Evolutionary conservation across 2,797 vertebrate species (phyloP).

Genomic region (Tiaroga cobitis): DNA sequence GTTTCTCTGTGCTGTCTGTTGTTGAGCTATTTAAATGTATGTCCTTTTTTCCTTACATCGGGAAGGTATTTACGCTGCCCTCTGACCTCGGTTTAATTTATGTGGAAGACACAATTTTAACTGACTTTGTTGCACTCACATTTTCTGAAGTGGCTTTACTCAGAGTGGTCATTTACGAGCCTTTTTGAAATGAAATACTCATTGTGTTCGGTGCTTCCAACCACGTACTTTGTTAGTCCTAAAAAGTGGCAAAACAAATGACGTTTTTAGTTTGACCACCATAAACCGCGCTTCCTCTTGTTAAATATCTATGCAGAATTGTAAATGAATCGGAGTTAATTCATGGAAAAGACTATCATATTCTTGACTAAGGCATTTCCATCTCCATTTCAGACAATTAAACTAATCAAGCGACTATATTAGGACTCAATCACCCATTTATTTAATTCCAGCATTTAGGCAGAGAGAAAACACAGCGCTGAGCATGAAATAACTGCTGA

Average conservation of each 20-base stretch:
- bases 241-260: not conserved
- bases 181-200: not conserved
- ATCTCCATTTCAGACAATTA: constrained; percentile 57
- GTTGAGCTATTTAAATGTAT: constrained; percentile 60
- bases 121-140: constrained; percentile 53
- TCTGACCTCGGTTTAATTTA: constrained; percentile 56
- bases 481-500: constrained; percentile 59
- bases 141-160: not conserved
- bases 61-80: constrained; percentile 50
- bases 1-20: constrained; percentile 67
- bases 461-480: constrained; percentile 52
- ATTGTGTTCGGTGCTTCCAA: constrained; percentile 18
- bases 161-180: not conserved
- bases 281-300: constrained; percentile 14
- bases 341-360: constrained; percentile 43
- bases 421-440: constrained; percentile 62
- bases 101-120: constrained; percentile 67
- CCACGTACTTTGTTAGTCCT: not conserved
- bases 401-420: constrained; percentile 58
- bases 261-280: not conserved
- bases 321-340: constrained; percentile 29
- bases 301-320: constrained; percentile 57
- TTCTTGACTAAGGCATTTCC: constrained; percentile 47
- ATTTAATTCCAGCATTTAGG: constrained; percentile 55
- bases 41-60: constrained; percentile 62